Evolutionary conservation across 1,140 invertebrate species (phyloP), one percentile per base, ranked within the genome.

Genomic region (Himalopsyche phryganea): DNA sequence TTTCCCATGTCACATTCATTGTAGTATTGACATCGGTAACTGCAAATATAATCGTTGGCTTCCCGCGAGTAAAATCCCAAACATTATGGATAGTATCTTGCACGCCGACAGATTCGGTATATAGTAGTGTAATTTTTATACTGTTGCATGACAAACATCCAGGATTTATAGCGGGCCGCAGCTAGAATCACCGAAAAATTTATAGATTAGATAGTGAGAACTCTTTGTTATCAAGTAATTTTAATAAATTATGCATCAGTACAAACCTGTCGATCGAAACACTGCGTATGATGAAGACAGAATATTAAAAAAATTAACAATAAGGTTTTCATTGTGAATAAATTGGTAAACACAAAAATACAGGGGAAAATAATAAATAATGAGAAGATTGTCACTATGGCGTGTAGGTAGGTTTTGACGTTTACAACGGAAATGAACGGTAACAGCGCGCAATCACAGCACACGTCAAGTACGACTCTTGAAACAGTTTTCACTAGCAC

Each of bases 71-170:
- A 59, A 84, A 83, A 66, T 83, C 81, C 82, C 82, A 85, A 18
- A 85, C 48, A 61, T 83, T 81, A 62, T 84, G 82, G 2, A 85
- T 65, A 0, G 76, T 78, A 64, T 85, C 80, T 44, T 73, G 70
- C 2, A 66, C 52, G 14, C 82, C 80, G 32, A 76, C 71, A 1
- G 79, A 78, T 63, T 65, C 67, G 2, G 81, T 66, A 66, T 84
- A 78, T 3, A 81, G 64, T 14, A 82, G 64, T 4, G 74, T 79
- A 5, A 69, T 67, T 44, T 59, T 44, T 6, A 66, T 51, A n/a
- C 47, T 50, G 15, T 62, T 56, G 55, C 72, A 75, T 6, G 28
- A 44, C 0, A 52, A 7, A 52, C 71, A 74, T 19, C 69, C 69
- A 2, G 73, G 74, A 62, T 76, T 74, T n/a, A 73, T 23, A 42